These are phyloP conservation scores for Tillus elongatus DNA, from an alignment of 2,888 invertebrate species.

Conservation along the genomic window DNA sequence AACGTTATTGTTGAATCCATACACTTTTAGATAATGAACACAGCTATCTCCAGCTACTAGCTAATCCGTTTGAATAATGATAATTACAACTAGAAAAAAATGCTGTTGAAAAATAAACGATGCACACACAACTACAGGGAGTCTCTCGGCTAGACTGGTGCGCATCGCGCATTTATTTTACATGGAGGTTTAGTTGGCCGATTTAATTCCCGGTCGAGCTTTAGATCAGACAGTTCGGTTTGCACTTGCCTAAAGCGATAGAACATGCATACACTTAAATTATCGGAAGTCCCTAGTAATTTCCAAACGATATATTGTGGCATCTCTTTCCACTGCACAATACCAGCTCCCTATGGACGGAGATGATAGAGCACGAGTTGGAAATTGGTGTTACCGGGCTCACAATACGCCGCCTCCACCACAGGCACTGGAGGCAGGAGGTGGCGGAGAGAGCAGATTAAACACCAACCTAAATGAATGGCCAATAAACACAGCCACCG, in stretches of 20 bases:
- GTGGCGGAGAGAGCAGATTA: conserved; percentile 20
- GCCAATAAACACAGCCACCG: no score
- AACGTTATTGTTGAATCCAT: no score
- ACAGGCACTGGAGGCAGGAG: conserved; percentile 20
- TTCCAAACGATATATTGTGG: conserved; percentile 3
- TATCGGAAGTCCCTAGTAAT: conserved; percentile 28
- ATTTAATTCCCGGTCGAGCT: conserved; percentile 37
- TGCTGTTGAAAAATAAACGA: no score
- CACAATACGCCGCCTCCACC: conserved; percentile 25
- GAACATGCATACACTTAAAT: conserved; percentile 39
- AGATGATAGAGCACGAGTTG: conserved; percentile 29
- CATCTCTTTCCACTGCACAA: conserved; percentile 22
- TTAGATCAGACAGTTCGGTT: conserved; percentile 35
- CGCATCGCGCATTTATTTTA: conserved; percentile 26
- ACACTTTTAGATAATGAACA: no score
- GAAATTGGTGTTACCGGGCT: conserved; percentile 28
- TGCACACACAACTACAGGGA: no score
- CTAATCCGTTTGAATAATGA: no score
- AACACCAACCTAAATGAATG: no score
- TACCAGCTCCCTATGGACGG: conserved; percentile 18
- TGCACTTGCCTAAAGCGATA: conserved; percentile 36
- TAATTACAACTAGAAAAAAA: no score
- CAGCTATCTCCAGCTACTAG: no score
- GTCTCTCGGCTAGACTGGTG: neutral
- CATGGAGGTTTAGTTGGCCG: conserved; percentile 29